These are phyloP conservation scores for Anadara kagoshimensis DNA, from an alignment of 1,140 invertebrate species.

Conservation along the genomic window DNA sequence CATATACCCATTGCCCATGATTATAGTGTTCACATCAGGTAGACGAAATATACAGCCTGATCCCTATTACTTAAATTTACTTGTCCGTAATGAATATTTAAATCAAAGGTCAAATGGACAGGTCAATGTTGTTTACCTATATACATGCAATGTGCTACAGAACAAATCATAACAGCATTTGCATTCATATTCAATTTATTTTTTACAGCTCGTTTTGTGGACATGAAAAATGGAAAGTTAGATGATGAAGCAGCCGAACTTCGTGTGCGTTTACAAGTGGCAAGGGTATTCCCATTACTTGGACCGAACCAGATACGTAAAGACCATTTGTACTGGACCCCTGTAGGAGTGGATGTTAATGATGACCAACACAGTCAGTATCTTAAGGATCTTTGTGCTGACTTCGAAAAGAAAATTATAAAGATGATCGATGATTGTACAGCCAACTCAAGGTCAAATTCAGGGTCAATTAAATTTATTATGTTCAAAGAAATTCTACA, in stretches of 20 bases:
- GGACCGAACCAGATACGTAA: conserved; percentile 25
- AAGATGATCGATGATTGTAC: conserved; percentile 44
- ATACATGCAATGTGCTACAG: no score
- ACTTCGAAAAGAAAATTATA: conserved; percentile 49
- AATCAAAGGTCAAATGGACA: no score
- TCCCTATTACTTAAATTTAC: no score
- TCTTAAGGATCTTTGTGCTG: conserved; percentile 43
- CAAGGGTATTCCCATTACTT: conserved; percentile 29
- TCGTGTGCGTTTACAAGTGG: conserved; percentile 27
- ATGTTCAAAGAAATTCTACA: conserved; percentile 89
- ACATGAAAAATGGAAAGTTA: conserved; percentile 42
- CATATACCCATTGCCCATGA: no score
- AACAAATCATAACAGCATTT: no score
- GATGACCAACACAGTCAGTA: conserved; percentile 49
- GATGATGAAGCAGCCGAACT: conserved; percentile 47
- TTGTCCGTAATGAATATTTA: no score
- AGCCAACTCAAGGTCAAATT: neutral
- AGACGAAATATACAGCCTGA: no score
- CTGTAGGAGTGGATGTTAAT: conserved; percentile 36
- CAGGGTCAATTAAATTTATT: conserved; percentile 10
- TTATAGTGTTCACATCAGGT: no score
- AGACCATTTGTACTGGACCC: conserved; percentile 36
- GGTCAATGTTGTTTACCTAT: no score
- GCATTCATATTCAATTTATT: neutral
- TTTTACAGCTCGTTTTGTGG: conserved; percentile 44